Evolutionary conservation across 2,113 vertebrate genomes (phyloP).

Genomic region (Myanophis thanlyinensis): DNA sequence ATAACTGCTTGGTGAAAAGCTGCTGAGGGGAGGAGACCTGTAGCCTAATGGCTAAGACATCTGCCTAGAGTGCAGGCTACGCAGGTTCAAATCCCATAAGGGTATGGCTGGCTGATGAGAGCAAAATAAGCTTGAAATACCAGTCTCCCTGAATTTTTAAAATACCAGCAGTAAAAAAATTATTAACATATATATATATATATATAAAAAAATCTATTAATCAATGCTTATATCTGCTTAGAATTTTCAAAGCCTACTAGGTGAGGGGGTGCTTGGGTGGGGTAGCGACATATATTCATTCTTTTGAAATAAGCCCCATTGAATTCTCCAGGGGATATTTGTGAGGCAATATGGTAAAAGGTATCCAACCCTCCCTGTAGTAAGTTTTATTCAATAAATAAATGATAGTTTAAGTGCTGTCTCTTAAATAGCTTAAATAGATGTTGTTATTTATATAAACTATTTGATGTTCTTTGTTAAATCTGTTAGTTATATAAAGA

Average conservation of each 20-base stretch:
- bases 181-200: too few species aligned
- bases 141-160: too few species aligned
- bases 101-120: too few species aligned
- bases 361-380: not conserved
- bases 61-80: too few species aligned
- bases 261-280: not conserved
- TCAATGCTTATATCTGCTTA: conserved; percentile 52
- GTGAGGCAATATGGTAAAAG: not conserved
- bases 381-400: not conserved
- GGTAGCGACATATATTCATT: not conserved
- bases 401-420: not conserved
- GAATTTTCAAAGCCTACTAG: conserved; percentile 34
- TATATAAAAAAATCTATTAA: conserved; percentile 7
- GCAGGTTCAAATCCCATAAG: too few species aligned
- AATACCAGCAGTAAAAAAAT: too few species aligned
- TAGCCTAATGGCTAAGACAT: too few species aligned
- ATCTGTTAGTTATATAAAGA: not conserved
- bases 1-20: too few species aligned
- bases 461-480: not conserved
- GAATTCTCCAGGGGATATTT: not conserved
- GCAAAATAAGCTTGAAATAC: too few species aligned
- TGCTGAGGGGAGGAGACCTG: too few species aligned
- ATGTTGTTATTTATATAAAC: not conserved
- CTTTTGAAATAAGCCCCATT: not conserved
- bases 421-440: not conserved